Base-by-base conservation (phyloP, 2,888 invertebrate species). In the Lasioglossum lativentre region DNA sequence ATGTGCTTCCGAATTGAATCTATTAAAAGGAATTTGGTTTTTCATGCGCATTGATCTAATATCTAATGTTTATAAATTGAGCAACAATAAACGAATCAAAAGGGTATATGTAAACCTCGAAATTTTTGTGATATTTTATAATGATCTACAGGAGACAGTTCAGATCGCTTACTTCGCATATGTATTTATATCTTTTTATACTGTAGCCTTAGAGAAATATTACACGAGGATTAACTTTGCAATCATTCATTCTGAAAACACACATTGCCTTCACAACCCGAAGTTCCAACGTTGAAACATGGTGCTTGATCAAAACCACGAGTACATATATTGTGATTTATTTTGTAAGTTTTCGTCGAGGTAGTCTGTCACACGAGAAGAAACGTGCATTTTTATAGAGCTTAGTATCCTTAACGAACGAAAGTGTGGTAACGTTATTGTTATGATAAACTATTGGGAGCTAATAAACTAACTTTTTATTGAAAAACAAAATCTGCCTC, bases 321-420 rank as follows among this genome's bases (percentile, higher is more conserved):
- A 78, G 16, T 78, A n/a, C n/a, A n/a, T n/a, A n/a, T n/a, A 86
- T 87, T 87, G 83, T 87, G 80, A 86, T 87, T 86, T 84, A 84
- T 78, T 82, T 82, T 59, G 14, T 86, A 88, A 86, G 81, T 75
- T 81, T 85, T 75, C 23, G 45, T 79, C 19, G n/a, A 56, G 34
- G 63, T 63, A 78, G 47, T 47, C 71, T 19, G 47, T 71, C 74
- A 16, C 34, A 6, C 23, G 40, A 30, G 47, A 52, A 52, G 3
- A 6, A 45, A 66, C 38, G 34, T 74, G 59, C 56, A 75, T 74
- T 80, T 86, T 80, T 73, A 73, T 74, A 81, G 68, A 68, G 72
- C 70, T 86, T 78, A 78, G 40, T 52, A 45, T 68, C 56, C 34
- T 78, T 78, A 82, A 75, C 68, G 34, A 73, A 34, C 5, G 47